phyloP scores from a whole-genome alignment of 2,797 vertebrate species.

The Acanthurus leucopareius region DNA sequence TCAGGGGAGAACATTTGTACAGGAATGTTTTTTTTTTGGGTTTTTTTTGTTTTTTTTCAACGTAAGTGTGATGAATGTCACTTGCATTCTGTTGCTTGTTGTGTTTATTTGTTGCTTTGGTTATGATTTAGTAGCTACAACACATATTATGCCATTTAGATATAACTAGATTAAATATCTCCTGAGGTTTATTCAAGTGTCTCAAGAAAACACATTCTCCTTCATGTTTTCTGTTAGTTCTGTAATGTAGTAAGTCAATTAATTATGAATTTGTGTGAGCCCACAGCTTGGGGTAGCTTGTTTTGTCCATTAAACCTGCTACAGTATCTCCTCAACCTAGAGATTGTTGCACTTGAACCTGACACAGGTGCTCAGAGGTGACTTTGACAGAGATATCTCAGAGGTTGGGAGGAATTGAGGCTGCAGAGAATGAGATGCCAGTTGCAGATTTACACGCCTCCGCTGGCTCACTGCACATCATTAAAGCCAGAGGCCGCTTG shows the following conservation, averaged over 20 bases:
- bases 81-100: neutral
- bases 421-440: conserved; percentile 77
- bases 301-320: conserved; percentile 7
- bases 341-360: conserved; percentile 57
- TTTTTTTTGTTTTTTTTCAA: conserved; percentile 16
- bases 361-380: conserved; percentile 69
- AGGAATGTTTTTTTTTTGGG: conserved; percentile 2
- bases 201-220: conserved; percentile 17
- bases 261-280: conserved; percentile 11
- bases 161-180: conserved; percentile 13
- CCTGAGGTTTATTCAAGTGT: neutral
- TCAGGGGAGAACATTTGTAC: conserved; percentile 16
- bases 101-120: conserved; percentile 15
- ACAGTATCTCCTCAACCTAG: conserved; percentile 19
- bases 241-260: neutral
- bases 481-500: conserved; percentile 81
- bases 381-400: conserved; percentile 77
- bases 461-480: conserved; percentile 82
- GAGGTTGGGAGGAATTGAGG: conserved; percentile 62
- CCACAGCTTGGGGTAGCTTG: conserved; percentile 1
- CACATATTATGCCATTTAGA: conserved; percentile 1
- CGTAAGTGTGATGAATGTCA: conserved; percentile 6
- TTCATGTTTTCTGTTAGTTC: too few species aligned
- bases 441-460: conserved; percentile 82
- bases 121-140: neutral